phyloP scores from a whole-genome alignment of 2,888 invertebrate species.

The Temnothorax rugatulus region DNA sequence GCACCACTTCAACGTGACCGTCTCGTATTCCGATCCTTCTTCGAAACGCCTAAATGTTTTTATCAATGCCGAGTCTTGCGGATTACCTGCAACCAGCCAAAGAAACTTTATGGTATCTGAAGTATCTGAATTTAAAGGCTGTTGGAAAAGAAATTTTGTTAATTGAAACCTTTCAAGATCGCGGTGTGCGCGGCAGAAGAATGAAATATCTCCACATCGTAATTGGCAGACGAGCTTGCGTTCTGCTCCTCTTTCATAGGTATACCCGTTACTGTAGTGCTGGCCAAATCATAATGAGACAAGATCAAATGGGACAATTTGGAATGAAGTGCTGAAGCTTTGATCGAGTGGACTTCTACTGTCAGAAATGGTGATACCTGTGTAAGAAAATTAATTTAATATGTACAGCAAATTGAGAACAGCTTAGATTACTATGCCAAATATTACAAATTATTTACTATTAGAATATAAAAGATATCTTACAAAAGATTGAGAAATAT shows the following conservation, averaged over 20 bases:
- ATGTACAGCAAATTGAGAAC: constrained; percentile 13
- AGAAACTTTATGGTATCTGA: not conserved
- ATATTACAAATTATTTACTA: not conserved
- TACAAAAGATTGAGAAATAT: not conserved
- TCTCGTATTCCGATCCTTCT: constrained; percentile 92
- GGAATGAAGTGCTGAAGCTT: constrained; percentile 91
- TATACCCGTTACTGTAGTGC: constrained; percentile 99
- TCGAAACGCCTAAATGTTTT: constrained; percentile 88
- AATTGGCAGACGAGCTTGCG: constrained; percentile 98
- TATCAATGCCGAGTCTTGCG: constrained; percentile 89
- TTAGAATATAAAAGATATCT: not conserved
- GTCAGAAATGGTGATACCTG: constrained; percentile 91
- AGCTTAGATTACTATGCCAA: not conserved
- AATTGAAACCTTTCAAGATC: constrained; percentile 88
- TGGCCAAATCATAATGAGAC: constrained; percentile 96
- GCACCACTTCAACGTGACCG: constrained; percentile 98
- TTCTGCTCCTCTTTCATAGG: constrained; percentile 99
- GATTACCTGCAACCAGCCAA: constrained; percentile 84
- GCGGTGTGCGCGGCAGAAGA: constrained; percentile 94
- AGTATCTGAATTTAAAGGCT: constrained; percentile 9
- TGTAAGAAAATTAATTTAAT: constrained; percentile 60
- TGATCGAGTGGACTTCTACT: constrained; percentile 93
- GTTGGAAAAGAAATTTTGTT: not conserved
- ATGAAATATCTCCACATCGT: constrained; percentile 99
- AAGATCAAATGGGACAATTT: constrained; percentile 92